Base-by-base conservation (phyloP, 2,888 invertebrate species). In the Anarsia innoxiella region DNA sequence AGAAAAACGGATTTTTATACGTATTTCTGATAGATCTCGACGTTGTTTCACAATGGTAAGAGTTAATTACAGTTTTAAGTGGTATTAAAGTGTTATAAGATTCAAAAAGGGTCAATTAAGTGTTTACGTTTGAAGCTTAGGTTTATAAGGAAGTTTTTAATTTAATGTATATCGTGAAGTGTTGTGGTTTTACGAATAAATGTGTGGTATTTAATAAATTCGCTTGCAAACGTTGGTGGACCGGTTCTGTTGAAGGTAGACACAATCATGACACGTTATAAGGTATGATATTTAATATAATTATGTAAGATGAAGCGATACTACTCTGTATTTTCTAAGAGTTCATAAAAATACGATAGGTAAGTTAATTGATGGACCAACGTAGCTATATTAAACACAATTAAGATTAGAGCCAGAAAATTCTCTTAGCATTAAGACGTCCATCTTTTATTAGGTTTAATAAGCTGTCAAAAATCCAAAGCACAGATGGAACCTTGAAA, bases 1-100 rank as follows among this genome's bases (percentile, higher is more conserved):
- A 53, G 45, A 52, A 46, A 48, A 56, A 53, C 56, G 56, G 53
- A 51, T 48, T 60, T 59, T 56, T 52, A 37, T 25, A 25, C 41
- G 42, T 51, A 36, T 45, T 50, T 44, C 42, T 41, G 44, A 37
- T 43, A 33, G 35, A 28, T 28, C 40, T 45, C 42, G 42, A 50
- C 51, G 46, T 44, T 44, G 36, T 45, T 35, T 49, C 35, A 53
- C 46, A 54, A 61, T 59, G 56, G 61, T 64, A 61, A 58, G 56
- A 16, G 4, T 19, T 12, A 6, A 12, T 31, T 14, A 19, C 19
- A 19, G 19, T 19, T 19, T 19, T 5, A 19, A 19, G 8, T 5
- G 4, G 8, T 5, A 19, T 3, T 19, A 8, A 19, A 3, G 19
- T 16, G 10, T 16, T 12, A 29, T 12, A n/a, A n/a, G n/a, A n/a